phyloP scores from a whole-genome alignment of 2,888 invertebrate genomes.

The Parnassius smintheus region DNA sequence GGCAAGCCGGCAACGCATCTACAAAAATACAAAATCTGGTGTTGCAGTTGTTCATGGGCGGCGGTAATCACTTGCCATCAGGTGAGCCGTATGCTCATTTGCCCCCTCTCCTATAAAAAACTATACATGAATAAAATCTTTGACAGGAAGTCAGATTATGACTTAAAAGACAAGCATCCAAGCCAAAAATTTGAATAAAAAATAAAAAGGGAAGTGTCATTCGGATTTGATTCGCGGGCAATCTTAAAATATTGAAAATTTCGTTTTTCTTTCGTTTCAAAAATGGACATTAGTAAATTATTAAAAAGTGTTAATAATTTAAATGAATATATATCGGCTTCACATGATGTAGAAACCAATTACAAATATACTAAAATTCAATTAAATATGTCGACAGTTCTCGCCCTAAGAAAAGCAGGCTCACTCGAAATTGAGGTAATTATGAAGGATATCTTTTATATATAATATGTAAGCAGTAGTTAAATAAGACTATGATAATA shows the following conservation, averaged over 20 bases:
- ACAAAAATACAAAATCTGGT: too few relatives aligned
- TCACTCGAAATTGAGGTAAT: conserved; percentile 61
- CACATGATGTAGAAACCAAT: conserved; percentile 44
- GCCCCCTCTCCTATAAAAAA: too few relatives aligned
- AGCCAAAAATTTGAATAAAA: too few relatives aligned
- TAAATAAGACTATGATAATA: not conserved
- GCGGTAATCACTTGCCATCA: too few relatives aligned
- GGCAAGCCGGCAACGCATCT: too few relatives aligned
- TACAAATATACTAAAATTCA: conserved; percentile 43
- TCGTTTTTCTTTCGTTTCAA: conserved; percentile 21
- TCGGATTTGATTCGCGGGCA: conserved; percentile 11
- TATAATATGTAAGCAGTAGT: too few relatives aligned
- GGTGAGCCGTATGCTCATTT: too few relatives aligned
- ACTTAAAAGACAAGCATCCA: too few relatives aligned
- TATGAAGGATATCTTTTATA: not conserved
- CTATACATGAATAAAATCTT: too few relatives aligned
- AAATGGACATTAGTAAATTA: conserved; percentile 54
- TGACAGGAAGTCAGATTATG: too few relatives aligned
- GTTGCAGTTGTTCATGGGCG: too few relatives aligned
- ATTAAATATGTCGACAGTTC: conserved; percentile 54
- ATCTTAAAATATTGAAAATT: conserved; percentile 6
- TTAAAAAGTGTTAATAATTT: conserved; percentile 48
- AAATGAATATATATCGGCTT: conserved; percentile 49
- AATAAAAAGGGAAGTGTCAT: too few relatives aligned
- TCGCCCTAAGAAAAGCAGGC: conserved; percentile 55